phyloP scores from a whole-genome alignment of 2,797 vertebrate genomes.

The Hozukius guyotensis region DNA sequence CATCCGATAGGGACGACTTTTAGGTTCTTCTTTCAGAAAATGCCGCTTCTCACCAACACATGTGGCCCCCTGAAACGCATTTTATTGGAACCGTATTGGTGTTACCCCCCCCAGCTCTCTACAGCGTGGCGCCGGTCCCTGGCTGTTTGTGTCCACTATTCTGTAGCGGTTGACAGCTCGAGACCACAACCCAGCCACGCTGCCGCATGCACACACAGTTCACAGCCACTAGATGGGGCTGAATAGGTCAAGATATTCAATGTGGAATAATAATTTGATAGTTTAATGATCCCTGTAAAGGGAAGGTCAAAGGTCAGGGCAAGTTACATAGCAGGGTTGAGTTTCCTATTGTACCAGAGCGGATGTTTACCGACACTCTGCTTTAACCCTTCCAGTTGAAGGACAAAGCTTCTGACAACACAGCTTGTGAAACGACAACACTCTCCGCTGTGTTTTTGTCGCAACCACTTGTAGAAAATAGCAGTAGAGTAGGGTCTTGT shows the following conservation, averaged over 20 bases:
- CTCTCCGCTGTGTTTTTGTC: background rate
- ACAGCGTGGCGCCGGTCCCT: constrained; percentile 72
- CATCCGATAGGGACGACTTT: too few species aligned
- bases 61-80: background rate
- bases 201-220: constrained; percentile 62
- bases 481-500: background rate
- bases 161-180: constrained; percentile 93
- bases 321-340: background rate
- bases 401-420: background rate
- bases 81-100: background rate
- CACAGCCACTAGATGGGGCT: constrained; percentile 50
- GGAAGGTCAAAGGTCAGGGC: background rate
- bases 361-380: background rate
- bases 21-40: background rate
- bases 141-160: constrained; percentile 91
- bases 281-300: background rate
- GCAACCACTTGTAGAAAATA: background rate
- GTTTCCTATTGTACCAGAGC: background rate
- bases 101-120: background rate
- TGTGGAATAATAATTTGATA: background rate
- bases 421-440: background rate
- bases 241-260: background rate
- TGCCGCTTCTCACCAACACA: background rate
- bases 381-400: background rate
- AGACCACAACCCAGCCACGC: constrained; percentile 85